Conservation (phyloP, 2,113 vertebrate genomes). For the Microtus pennsylvanicus region DNA sequence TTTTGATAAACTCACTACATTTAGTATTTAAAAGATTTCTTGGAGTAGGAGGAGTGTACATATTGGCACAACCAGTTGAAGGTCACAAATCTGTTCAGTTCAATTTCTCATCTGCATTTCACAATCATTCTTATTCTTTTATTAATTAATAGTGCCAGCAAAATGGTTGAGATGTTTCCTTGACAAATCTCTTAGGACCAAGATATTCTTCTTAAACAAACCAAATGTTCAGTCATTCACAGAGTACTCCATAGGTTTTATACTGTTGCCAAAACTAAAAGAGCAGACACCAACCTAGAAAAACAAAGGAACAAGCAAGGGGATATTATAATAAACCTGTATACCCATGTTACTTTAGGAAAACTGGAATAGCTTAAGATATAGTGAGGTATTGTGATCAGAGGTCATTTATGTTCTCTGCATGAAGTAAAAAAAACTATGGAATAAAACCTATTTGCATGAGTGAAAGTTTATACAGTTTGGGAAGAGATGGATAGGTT, state of each 20-base stretch:
- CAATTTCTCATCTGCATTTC: neutral
- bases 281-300: neutral
- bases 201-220: neutral
- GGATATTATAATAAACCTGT: neutral
- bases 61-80: neutral
- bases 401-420: neutral
- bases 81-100: neutral
- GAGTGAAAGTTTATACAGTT: neutral
- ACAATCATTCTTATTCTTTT: neutral
- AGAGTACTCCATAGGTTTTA: neutral
- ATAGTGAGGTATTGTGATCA: neutral
- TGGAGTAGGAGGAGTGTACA: neutral
- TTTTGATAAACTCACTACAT: neutral
- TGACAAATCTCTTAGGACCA: neutral
- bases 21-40: neutral
- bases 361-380: neutral
- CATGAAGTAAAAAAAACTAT: neutral
- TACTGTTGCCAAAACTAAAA: neutral
- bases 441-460: neutral
- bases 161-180: neutral
- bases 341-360: neutral
- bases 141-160: neutral
- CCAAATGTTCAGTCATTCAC: neutral
- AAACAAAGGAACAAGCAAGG: neutral
- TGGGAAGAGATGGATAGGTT: too few species aligned